Percentiles rank a stretch among this genome's conserved stretches.
These are phyloP conservation scores for Drosophila differens DNA, from an alignment of 2,888 invertebrate species.

Conservation along the genomic window DNA sequence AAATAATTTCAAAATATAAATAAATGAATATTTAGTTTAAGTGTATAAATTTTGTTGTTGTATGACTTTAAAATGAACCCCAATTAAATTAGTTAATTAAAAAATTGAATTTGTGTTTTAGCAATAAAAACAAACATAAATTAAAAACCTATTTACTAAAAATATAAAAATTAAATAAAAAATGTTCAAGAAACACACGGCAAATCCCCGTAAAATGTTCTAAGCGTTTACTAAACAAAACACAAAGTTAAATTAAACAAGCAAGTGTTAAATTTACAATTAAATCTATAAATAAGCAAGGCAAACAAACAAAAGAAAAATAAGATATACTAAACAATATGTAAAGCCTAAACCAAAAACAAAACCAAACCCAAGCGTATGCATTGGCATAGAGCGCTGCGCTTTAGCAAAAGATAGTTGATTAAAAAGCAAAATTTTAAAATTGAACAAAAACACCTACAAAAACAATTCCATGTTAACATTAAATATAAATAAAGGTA, in stretches of 20 bases:
- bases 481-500: constrained; percentile 83
- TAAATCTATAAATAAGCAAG: constrained; percentile 74
- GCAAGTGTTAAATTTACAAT: constrained; percentile 81
- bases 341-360: constrained; percentile 55
- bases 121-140: constrained; percentile 70
- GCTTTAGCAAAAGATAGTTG: constrained; percentile 68
- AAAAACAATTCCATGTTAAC: constrained; percentile 85
- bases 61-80: constrained; percentile 71
- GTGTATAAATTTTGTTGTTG: constrained; percentile 82
- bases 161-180: constrained; percentile 51
- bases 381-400: constrained; percentile 66
- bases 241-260: constrained; percentile 74
- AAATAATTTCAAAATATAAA: constrained; percentile 72
- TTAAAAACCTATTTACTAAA: constrained; percentile 61
- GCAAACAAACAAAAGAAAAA: constrained; percentile 41
- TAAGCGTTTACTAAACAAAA: constrained; percentile 76
- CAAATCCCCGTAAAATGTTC: constrained; percentile 68
- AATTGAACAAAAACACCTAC: constrained; percentile 81
- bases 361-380: constrained; percentile 51
- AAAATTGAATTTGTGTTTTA: constrained; percentile 79
- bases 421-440: constrained; percentile 69
- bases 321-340: constrained; percentile 60
- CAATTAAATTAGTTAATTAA: constrained; percentile 77
- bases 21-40: constrained; percentile 68
- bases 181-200: constrained; percentile 63